Evolutionary conservation across 1,140 invertebrate species (phyloP).

Genomic region (Tetragnatha versicolor): DNA sequence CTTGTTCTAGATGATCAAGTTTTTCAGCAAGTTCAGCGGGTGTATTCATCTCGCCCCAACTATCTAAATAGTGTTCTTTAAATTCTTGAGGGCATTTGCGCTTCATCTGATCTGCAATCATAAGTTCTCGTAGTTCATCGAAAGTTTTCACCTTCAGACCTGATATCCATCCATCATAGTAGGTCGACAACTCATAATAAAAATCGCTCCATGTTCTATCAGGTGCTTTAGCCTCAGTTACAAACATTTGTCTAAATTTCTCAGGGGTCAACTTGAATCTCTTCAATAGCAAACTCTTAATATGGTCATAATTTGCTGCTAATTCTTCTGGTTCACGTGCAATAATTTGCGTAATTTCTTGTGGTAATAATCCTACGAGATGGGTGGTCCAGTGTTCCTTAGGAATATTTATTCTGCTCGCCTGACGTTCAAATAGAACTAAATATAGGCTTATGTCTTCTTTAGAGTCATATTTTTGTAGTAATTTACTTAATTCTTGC

Average conservation of each 20-base stretch:
- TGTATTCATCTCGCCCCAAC: too few species aligned
- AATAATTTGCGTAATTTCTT: neutral
- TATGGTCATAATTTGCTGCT: neutral
- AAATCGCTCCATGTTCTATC: neutral
- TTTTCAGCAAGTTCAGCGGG: too few species aligned
- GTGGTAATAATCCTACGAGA: neutral
- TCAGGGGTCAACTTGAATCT: neutral
- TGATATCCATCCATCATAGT: neutral
- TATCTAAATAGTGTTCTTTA: too few species aligned
- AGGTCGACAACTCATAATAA: neutral
- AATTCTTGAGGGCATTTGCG: too few species aligned
- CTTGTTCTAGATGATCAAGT: too few species aligned
- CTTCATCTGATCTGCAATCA: neutral
- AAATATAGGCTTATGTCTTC: neutral
- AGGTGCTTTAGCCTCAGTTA: neutral
- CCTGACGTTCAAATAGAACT: neutral
- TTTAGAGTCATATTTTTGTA: neutral
- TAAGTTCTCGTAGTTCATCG: neutral
- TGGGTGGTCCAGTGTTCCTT: neutral
- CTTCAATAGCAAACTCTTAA: conserved; percentile 1
- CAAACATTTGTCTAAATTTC: neutral
- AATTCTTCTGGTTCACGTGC: neutral
- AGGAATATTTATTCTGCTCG: neutral
- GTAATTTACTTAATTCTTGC: neutral
- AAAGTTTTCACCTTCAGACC: neutral